Percentiles rank a stretch among this genome's conserved stretches.
Conservation (phyloP, 2,797 vertebrate species). For the Anguilla obscura region DNA sequence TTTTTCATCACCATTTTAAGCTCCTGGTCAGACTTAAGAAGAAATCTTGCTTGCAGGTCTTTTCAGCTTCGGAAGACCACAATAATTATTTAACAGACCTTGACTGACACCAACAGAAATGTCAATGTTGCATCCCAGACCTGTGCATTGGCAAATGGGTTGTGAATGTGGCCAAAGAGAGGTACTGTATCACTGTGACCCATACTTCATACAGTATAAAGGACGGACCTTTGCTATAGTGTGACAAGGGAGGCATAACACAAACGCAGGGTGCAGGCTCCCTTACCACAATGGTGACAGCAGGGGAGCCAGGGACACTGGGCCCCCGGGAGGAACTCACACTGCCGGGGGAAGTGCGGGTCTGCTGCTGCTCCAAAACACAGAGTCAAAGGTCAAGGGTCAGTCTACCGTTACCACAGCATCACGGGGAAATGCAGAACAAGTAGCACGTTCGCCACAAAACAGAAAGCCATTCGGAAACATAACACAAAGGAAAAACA, state of each 20-base stretch:
- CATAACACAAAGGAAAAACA: not conserved
- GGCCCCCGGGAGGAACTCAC: slow-evolving; percentile 81
- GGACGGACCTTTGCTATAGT: not conserved
- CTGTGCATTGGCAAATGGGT: too few relatives aligned
- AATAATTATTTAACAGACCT: not conserved
- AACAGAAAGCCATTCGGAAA: not conserved
- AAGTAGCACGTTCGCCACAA: not conserved
- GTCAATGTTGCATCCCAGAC: not conserved
- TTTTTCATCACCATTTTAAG: not conserved
- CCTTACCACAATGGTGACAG: slow-evolving; percentile 84
- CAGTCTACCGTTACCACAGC: slow-evolving; percentile 31
- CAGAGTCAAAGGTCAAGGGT: not conserved
- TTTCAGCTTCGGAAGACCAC: slow-evolving; percentile 10
- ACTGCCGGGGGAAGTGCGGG: slow-evolving; percentile 87
- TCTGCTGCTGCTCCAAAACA: slow-evolving; percentile 64
- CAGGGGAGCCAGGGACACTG: slow-evolving; percentile 80
- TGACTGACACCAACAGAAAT: slow-evolving; percentile 7
- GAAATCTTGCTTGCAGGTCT: slow-evolving; percentile 3
- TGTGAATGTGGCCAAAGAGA: not conserved
- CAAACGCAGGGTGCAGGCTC: not conserved
- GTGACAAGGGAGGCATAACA: not conserved
- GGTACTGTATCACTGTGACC: not conserved
- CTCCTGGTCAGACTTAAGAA: not conserved
- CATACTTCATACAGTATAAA: not conserved
- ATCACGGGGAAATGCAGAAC: slow-evolving; percentile 35